Evolutionary conservation across 1,140 invertebrate species (phyloP).

Genomic region (Drosophila miranda): DNA sequence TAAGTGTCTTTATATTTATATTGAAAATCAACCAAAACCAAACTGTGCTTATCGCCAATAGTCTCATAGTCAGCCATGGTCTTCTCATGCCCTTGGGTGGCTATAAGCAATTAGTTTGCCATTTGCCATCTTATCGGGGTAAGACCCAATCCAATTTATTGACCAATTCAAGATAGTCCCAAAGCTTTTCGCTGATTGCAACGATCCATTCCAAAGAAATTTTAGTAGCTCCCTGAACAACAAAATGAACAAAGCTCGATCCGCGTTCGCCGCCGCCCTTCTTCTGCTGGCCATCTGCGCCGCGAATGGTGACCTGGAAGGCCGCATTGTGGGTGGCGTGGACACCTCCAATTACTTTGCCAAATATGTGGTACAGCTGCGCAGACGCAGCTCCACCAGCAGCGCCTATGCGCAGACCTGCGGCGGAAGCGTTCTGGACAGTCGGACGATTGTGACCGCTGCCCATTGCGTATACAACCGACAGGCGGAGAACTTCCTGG

Average conservation of each 20-base stretch:
- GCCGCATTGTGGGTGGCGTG: slow-evolving; percentile 64
- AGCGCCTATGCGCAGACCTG: slow-evolving; percentile 55
- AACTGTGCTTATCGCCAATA: too few species aligned
- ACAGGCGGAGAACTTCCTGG: slow-evolving; percentile 38
- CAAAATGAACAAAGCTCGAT: slow-evolving; percentile 55
- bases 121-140: slow-evolving; percentile 32
- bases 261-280: slow-evolving; percentile 11
- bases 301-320: slow-evolving; percentile 9
- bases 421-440: slow-evolving; percentile 34
- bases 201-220: slow-evolving; percentile 12
- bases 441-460: slow-evolving; percentile 83
- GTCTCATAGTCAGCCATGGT: slow-evolving; percentile 13
- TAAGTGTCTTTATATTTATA: background rate
- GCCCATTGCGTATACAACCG: slow-evolving; percentile 83
- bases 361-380: slow-evolving; percentile 66
- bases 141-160: slow-evolving; percentile 35
- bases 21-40: too few species aligned
- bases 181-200: slow-evolving; percentile 29
- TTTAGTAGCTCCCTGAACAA: slow-evolving; percentile 53
- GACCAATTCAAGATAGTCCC: slow-evolving; percentile 36
- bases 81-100: slow-evolving; percentile 3
- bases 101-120: too few species aligned
- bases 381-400: slow-evolving; percentile 23
- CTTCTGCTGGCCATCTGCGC: slow-evolving; percentile 3
- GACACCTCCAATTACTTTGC: slow-evolving; percentile 20